Evolutionary conservation across 2,797 vertebrate genomes (phyloP).

Genomic region (Cheirogaleus major): DNA sequence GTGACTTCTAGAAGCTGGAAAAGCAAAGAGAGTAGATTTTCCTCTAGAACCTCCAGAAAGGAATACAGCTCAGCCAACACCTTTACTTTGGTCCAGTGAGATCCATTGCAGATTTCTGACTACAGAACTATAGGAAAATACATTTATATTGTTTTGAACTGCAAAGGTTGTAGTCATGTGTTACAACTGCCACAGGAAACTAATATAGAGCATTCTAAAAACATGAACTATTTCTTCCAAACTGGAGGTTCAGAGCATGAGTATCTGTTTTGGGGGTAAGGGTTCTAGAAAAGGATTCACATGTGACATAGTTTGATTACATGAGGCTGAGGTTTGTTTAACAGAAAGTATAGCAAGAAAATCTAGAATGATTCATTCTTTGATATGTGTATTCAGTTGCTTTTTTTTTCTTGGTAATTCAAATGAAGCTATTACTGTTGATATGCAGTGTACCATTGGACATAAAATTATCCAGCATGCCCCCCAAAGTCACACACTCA

Average conservation of each 20-base stretch:
- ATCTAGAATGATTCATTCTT: not conserved
- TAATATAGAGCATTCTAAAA: not conserved
- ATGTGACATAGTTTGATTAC: fast-evolving
- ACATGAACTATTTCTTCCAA: not conserved
- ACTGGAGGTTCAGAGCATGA: not conserved
- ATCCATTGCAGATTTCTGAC: not conserved
- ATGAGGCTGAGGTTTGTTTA: not conserved
- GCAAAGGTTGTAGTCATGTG: not conserved
- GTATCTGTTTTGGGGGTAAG: fast-evolving
- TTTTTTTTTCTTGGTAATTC: not conserved
- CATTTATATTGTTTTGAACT: not conserved
- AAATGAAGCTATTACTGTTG: not conserved
- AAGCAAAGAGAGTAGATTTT: not conserved
- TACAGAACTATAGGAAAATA: not conserved
- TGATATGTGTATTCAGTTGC: not conserved
- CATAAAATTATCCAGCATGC: not conserved
- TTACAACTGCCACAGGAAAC: not conserved
- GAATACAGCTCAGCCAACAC: not conserved
- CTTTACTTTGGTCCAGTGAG: not conserved
- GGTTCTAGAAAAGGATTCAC: not conserved
- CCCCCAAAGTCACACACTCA: not conserved
- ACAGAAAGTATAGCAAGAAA: not conserved
- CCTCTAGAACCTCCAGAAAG: not conserved
- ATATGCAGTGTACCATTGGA: not conserved
- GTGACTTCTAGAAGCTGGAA: not conserved